A percentile compares a stretch with the other conserved stretches of the same genome.
Conservation (phyloP, 1,140 invertebrate species). For the Charaxes varanes region DNA sequence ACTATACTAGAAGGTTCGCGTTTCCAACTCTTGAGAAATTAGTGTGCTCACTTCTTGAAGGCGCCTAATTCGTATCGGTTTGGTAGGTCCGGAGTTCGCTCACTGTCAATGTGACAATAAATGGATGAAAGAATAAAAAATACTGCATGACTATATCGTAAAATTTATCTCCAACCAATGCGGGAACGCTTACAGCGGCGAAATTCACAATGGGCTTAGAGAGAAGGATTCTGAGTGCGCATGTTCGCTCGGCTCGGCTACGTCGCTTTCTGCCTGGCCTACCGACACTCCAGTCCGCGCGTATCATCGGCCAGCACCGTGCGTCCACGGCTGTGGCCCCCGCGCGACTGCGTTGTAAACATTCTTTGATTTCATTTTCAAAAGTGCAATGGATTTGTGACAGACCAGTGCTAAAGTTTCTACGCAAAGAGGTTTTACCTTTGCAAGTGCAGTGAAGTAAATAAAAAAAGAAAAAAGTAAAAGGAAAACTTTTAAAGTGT, state of each 20-base stretch:
- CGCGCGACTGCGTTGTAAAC: conserved; percentile 22
- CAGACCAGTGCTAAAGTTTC: conserved; percentile 17
- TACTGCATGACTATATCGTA: conserved; percentile 24
- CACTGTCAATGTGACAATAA: too few species aligned
- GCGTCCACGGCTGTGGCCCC: conserved; percentile 17
- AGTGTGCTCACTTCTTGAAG: too few species aligned
- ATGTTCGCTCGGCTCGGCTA: conserved; percentile 44
- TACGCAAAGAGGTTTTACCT: conserved; percentile 8
- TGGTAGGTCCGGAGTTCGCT: too few species aligned
- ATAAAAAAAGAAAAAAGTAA: too few species aligned
- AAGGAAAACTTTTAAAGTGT: too few species aligned
- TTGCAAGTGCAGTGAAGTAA: conserved; percentile 6
- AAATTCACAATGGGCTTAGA: conserved; percentile 51
- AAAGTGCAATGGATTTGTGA: conserved; percentile 18
- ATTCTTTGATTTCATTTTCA: conserved; percentile 12
- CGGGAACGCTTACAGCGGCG: conserved; percentile 47
- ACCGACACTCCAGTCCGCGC: conserved; percentile 40
- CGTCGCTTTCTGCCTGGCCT: conserved; percentile 29
- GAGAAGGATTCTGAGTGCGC: conserved; percentile 53
- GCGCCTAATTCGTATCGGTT: too few species aligned
- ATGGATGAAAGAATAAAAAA: neutral
- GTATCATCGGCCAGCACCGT: conserved; percentile 29
- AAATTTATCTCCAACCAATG: conserved; percentile 54
- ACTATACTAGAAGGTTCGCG: too few species aligned
- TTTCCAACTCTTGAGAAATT: too few species aligned